Evolutionary conservation across 2,888 invertebrate species (phyloP), one percentile per base, ranked within the genome.

Genomic region (Tridacna crocea): DNA sequence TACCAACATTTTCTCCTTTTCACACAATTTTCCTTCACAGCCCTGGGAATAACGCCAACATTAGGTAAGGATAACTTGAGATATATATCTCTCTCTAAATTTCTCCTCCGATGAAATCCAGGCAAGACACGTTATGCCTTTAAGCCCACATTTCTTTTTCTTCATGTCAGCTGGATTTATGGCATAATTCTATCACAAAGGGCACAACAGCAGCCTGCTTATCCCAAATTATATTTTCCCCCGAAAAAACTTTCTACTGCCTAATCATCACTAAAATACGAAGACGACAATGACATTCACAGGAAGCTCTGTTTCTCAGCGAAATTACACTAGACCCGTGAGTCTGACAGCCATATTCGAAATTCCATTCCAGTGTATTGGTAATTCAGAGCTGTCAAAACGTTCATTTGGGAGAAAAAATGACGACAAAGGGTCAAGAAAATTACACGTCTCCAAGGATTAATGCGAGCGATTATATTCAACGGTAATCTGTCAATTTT

Each of bases 91-190:
- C 36, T 36, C 36, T 36, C 36, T 36, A 8, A 4, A 36, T 36
- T 36, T 36, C 36, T 36, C 36, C 36, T 36, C 68, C n/a, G n/a
- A 46, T 47, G n/a, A 46, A 68, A 68, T 68, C 68, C 68, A 27
- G 46, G 46, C n/a, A 36, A 3, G n/a, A 19, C 46, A 24, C 26
- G 66, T 55, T 19, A n/a, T 68, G 55, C 51, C 27, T 70, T 77
- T 12, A 77, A 58, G 46, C 36, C 60, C 55, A 22, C 22, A 58
- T 58, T 55, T 46, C 46, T 19, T 48, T 63, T 48, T 75, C 11
- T 48, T 36, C 13, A 17, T 27, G 11, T 22, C 46, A 47, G 60
- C 24, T 60, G 73, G 73, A 73, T 60, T 60, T 61, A 73, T 60
- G 19, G 60, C 22, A 19, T 60, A 55, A 36, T 73, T n/a, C 26